phyloP scores from a whole-genome alignment of 2,888 invertebrate species.

The Tetragnatha montana region DNA sequence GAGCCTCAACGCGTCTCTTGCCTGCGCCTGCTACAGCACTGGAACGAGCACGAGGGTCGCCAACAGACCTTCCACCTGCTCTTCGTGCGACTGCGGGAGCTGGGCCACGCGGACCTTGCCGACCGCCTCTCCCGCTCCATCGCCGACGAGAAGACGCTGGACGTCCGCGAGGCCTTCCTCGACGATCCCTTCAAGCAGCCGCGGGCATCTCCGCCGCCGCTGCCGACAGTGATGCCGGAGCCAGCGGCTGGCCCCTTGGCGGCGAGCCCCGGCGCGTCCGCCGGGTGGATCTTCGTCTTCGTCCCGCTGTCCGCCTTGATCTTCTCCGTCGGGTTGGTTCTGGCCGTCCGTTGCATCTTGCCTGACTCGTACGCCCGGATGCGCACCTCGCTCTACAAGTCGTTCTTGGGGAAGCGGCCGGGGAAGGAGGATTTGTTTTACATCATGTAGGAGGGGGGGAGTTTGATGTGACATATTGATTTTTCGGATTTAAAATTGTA shows the following conservation, averaged over 20 bases:
- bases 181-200: constrained; percentile 55
- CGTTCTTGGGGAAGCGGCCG: constrained; percentile 38
- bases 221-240: constrained; percentile 13
- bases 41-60: constrained; percentile 68
- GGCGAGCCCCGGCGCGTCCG: neutral
- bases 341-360: constrained; percentile 19
- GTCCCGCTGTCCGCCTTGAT: neutral
- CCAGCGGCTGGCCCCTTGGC: neutral
- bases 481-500: neutral
- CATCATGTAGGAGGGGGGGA: constrained; percentile 28
- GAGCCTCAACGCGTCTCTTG: constrained; percentile 63
- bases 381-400: constrained; percentile 37
- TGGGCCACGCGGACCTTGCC: constrained; percentile 58
- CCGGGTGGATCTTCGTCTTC: constrained; percentile 14
- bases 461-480: neutral
- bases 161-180: constrained; percentile 52
- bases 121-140: constrained; percentile 54
- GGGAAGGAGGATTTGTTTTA: constrained; percentile 51
- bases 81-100: constrained; percentile 45
- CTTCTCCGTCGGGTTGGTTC: neutral
- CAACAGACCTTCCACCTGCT: constrained; percentile 55
- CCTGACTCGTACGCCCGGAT: constrained; percentile 62
- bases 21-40: constrained; percentile 62
- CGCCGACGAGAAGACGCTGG: constrained; percentile 46
- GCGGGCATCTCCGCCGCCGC: constrained; percentile 32